phyloP scores from a whole-genome alignment of 2,888 invertebrate species.

The Lithophane semibrunnea region DNA sequence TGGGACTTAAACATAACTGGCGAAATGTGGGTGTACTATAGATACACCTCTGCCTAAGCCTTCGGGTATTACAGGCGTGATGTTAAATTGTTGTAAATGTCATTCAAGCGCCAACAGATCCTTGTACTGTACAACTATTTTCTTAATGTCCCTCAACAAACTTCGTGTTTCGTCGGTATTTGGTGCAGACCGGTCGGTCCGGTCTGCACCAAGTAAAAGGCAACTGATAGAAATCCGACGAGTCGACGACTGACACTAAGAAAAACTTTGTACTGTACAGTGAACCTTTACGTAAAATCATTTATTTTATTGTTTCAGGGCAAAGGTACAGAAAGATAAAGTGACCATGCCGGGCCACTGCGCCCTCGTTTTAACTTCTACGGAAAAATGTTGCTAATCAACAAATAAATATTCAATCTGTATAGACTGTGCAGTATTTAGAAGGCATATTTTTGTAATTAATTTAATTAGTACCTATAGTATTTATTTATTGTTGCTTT shows the following conservation, averaged over 20 bases:
- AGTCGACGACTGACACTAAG: no score
- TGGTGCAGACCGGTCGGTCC: no score
- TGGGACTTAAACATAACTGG: no score
- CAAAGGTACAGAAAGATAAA: slow-evolving; percentile 64
- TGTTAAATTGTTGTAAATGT: no score
- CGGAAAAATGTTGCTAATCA: slow-evolving; percentile 44
- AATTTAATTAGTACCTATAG: neutral
- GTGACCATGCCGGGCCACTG: slow-evolving; percentile 75
- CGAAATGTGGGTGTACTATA: no score
- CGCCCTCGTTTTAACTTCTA: slow-evolving; percentile 72
- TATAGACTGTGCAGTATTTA: slow-evolving; percentile 17
- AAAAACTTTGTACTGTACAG: no score
- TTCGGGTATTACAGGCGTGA: no score
- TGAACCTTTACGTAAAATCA: neutral
- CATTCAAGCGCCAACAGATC: neutral
- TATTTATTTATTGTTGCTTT: neutral
- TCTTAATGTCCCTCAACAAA: no score
- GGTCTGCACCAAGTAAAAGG: no score
- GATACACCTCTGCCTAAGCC: no score
- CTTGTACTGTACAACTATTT: neutral
- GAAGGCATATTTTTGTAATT: slow-evolving; percentile 4
- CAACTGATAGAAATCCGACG: no score
- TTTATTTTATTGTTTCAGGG: slow-evolving; percentile 70
- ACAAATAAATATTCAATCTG: neutral
- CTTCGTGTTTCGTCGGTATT: no score